Base-by-base conservation (phyloP, 2,797 vertebrate genomes). In the Epinephelus coioides region DNA sequence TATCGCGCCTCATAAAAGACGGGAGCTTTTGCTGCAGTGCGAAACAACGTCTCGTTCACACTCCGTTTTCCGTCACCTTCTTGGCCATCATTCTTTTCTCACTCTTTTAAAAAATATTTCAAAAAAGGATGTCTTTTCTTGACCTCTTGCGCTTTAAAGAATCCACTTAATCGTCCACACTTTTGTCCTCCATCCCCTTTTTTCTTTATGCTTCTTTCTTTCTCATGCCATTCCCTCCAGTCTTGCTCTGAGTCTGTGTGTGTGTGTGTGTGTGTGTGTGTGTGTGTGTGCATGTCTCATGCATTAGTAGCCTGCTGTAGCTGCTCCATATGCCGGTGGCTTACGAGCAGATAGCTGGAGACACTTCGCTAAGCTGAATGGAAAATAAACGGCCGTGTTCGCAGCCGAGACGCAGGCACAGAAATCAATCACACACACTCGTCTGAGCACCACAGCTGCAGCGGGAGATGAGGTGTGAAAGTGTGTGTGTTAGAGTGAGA, bases 261-360 rank as follows among this genome's bases (percentile, higher is more conserved):
- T 38, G 34, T 68, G 66, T 71, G 53, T 76, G 51, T 54, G 62
- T 43, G 60, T 66, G 61, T 64, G 66, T 53, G 3, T 23, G 43
- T 66, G 44, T 38, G 34, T 69, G 66, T 71, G 59, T 92, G 87
- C 82, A 88, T 88, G 92, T 95, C 91, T 95, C 95, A 94, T 94
- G 93, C 95, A 92, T 95, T 91, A 93, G 94, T 94, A 90, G 93
- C 94, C 96, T 94, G 95, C 94, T 93, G 89, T 95, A 95, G 95
- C 95, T 72, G 85, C 92, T 96, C 96, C 97, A 96, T 95, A 96
- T 96, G 97, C 95, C 75, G 69, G 85, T 82, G 83, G 90, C 91
- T 94, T 87, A 90, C 23, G 73, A 93, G 93, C 84, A 90, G 92
- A 95, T 91, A 92, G 93, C 93, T 92, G 86, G 94, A 92, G 94